Evolutionary conservation across 2,888 invertebrate species (phyloP).

Genomic region (Didymodactylos carnosus): DNA sequence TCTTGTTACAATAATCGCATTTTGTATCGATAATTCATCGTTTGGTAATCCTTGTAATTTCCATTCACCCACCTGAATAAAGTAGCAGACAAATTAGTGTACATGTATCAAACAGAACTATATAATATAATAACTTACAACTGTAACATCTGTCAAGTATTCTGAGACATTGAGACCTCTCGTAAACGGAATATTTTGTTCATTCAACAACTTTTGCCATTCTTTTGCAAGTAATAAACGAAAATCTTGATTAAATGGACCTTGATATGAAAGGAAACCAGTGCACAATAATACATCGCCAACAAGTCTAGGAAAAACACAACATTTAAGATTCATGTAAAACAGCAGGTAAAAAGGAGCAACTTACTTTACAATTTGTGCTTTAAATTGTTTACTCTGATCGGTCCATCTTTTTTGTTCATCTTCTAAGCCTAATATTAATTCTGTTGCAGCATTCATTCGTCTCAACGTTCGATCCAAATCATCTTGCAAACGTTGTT

Average conservation of each 20-base stretch:
- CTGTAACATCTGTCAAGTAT: constrained; percentile 30
- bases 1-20: constrained; percentile 34
- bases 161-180: constrained; percentile 27
- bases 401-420: constrained; percentile 35
- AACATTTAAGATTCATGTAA: neutral
- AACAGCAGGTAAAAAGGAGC: too few species aligned
- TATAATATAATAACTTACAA: constrained; percentile 18
- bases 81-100: too few species aligned
- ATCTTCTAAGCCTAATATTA: constrained; percentile 31
- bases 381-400: constrained; percentile 33
- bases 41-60: constrained; percentile 34
- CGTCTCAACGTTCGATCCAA: constrained; percentile 29
- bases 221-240: constrained; percentile 27
- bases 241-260: constrained; percentile 35
- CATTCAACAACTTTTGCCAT: constrained; percentile 32
- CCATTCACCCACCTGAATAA: constrained; percentile 30
- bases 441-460: constrained; percentile 26
- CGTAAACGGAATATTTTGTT: constrained; percentile 30
- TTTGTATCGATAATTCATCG: constrained; percentile 34
- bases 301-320: constrained; percentile 20
- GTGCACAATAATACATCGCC: constrained; percentile 32
- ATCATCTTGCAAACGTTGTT: constrained; percentile 23
- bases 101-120: neutral
- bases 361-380: constrained; percentile 30
- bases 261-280: constrained; percentile 33